Evolutionary conservation across 2,113 vertebrate species (phyloP), one percentile per base, ranked within the genome.

Genomic region (Coptodon bakossiorum): DNA sequence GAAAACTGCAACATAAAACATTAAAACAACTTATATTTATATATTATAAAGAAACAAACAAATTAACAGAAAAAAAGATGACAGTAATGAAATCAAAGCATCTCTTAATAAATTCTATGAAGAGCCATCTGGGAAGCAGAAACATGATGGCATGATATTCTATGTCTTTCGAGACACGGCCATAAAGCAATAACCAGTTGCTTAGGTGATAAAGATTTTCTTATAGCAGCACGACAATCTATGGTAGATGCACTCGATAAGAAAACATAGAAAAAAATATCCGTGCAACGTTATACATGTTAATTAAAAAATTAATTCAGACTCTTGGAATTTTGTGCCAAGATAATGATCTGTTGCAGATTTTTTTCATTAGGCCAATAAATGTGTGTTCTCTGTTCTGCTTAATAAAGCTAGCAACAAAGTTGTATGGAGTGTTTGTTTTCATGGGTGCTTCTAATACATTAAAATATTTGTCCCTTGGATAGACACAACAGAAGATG

Each of bases 341-440:
- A 91, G 84, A 85, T 95, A 95, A 96, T 95, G 94, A 95, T 92
- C 86, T 94, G 95, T 94, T 82, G 45, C 89, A 86, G 63, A 81
- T 88, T 91, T 83, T 66, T 88, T 81, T 93, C 91, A 93, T 95
- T 95, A 94, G 89, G 88, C 85, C 83, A 92, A 93, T 95, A 92
- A 90, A 95, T 95, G 34, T 66, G 61, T 66, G 61, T 66, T 38
- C 88, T 90, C 56, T 36, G 5, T 88, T 84, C 27, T 86, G 87
- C 81, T 94, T 91, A 94, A 95, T 95, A 94, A 92, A 85, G 48
- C 57, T 66, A 89, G 91, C 86, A 66, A 81, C 89, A 90, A 89
- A 90, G 82, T 81, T 90, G 16, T 87, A 57, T 83, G 13, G 82
- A 87, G 84, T 40, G 6, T 19, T 63, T 90, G 89, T 84, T 92